Base-by-base conservation (phyloP, 2,888 invertebrate species). In the Acanthosepion esculentum region DNA sequence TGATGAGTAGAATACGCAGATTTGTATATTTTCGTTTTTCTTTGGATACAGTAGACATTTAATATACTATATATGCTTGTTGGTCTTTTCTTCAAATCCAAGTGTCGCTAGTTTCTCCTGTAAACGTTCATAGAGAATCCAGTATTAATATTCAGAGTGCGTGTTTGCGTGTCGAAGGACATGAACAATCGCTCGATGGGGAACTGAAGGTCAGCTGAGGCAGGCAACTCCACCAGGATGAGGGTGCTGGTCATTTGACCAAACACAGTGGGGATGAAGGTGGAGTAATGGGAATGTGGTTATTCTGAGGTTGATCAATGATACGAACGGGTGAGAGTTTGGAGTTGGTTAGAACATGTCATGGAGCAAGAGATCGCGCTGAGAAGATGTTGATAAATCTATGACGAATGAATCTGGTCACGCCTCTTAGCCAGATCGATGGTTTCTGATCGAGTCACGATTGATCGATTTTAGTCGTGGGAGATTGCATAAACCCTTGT, bases 341-440 rank as follows among this genome's bases (percentile, higher is more conserved):
- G n/a, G 18, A n/a, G 78, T 33, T 12, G n/a, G n/a, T 1, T n/a
- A 18, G 78, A 78, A 78, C 12, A n/a, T 78, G n/a, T n/a, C n/a
- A 78, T n/a, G 15, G 78, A 78, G n/a, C 78, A 78, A n/a, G 78
- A 78, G 15, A 12, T 78, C 78, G 78, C n/a, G 12, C 78, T 8
- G 15, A 78, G 78, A n/a, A 78, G 78, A 15, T 15, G 78, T 78
- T 78, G 78, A 78, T 78, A 78, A n/a, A 78, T 78, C 78, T n/a
- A 78, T 78, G n/a, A 78, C 15, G 78, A n/a, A 78, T 78, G n/a
- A 78, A 78, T 33, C 78, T 78, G n/a, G 78, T 78, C 78, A 78
- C 78, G 78, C 78, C 78, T 78, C n/a, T 78, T 78, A n/a, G n/a
- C 78, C n/a, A 78, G n/a, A 78, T 78, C 78, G 78, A 78, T 78